These are phyloP conservation scores for Aleadryas rufinucha DNA, from an alignment of 2,113 vertebrate species.

Conservation along the genomic window DNA sequence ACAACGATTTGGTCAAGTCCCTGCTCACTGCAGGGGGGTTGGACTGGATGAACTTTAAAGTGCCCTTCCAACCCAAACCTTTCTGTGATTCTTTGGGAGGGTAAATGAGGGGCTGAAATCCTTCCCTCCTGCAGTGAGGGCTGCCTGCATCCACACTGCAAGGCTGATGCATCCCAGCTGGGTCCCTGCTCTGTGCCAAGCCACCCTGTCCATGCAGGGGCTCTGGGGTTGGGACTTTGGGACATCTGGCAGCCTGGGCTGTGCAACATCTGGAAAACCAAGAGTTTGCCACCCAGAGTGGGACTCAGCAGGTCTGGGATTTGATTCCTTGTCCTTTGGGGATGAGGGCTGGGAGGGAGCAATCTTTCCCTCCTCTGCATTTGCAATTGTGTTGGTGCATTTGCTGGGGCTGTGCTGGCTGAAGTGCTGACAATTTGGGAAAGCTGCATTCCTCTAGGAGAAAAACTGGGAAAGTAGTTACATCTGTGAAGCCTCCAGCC, in stretches of 20 bases:
- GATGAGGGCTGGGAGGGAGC: neutral
- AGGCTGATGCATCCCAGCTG: neutral
- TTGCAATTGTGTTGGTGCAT: rapidly evolving
- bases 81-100: neutral
- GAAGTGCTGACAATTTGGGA: neutral
- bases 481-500: neutral
- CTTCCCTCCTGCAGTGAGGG: neutral
- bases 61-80: neutral
- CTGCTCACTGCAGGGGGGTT: neutral
- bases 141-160: neutral
- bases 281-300: neutral
- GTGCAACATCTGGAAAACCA: neutral
- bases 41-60: neutral
- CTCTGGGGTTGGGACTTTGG: rapidly evolving
- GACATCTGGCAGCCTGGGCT: neutral
- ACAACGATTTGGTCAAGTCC: neutral
- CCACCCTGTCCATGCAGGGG: rapidly evolving
- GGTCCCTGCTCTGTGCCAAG: neutral
- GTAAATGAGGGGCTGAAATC: neutral
- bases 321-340: neutral
- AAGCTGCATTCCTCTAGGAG: neutral
- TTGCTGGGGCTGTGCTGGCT: neutral
- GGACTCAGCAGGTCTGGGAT: neutral
- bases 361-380: neutral
- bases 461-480: neutral